Percentiles rank a stretch among this genome's conserved stretches.
Evolutionary conservation across 2,797 vertebrate species (phyloP).

Genomic region (Clangula hyemalis): DNA sequence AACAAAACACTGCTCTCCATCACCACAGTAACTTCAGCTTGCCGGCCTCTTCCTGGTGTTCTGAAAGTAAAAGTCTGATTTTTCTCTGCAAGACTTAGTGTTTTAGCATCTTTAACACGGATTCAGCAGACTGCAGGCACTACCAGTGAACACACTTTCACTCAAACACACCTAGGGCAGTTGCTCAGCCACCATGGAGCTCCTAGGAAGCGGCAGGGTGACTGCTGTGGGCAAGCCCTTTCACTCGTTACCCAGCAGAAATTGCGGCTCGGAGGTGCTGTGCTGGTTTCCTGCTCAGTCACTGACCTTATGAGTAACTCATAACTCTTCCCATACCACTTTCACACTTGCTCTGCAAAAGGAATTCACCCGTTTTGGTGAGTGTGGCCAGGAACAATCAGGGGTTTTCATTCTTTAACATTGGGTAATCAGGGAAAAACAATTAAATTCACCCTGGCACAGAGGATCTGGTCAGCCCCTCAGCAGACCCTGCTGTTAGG

Average conservation of each 20-base stretch:
- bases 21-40: neutral
- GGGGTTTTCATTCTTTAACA: neutral
- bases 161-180: neutral
- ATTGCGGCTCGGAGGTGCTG: neutral
- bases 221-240: neutral
- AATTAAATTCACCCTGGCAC: neutral
- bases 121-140: neutral
- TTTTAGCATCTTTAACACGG: neutral
- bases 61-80: neutral
- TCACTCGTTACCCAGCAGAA: neutral
- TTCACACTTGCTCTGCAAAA: neutral
- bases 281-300: rapidly evolving
- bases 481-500: neutral
- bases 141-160: neutral
- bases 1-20: neutral
- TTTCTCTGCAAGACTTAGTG: neutral
- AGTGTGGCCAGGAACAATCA: neutral
- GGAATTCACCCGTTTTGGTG: neutral
- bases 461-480: neutral
- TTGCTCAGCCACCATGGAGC: neutral
- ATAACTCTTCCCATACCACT: neutral
- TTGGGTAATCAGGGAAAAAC: neutral
- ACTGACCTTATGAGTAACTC: neutral
- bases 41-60: neutral
- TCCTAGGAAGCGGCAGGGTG: neutral